Evolutionary conservation across 1,140 invertebrate genomes (phyloP).

Genomic region (Drosophila repletoides): DNA sequence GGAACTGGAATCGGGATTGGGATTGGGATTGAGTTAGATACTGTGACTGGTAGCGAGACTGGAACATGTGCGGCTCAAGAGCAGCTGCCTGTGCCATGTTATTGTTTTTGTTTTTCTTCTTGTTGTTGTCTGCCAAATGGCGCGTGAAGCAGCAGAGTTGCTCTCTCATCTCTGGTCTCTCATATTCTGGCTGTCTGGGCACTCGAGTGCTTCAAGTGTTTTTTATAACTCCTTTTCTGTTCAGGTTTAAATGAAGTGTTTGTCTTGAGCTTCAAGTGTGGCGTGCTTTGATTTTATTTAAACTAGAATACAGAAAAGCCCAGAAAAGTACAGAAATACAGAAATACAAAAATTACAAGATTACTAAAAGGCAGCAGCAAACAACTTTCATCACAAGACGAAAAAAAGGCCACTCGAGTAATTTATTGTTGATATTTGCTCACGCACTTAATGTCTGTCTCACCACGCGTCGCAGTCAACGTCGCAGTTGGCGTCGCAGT

Average conservation of each 20-base stretch:
- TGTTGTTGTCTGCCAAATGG: slow-evolving; percentile 72
- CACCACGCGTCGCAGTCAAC: neutral
- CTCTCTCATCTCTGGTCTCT: slow-evolving; percentile 26
- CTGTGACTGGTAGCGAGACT: slow-evolving; percentile 18
- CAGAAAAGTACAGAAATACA: slow-evolving; percentile 4
- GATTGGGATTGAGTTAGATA: neutral
- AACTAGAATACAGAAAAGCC: slow-evolving; percentile 51
- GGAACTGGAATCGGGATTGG: slow-evolving; percentile 12
- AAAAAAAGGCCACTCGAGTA: slow-evolving; percentile 42
- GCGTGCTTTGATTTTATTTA: slow-evolving; percentile 76
- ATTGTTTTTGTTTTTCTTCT: slow-evolving; percentile 15
- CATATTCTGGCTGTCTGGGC: slow-evolving; percentile 42
- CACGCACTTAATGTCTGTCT: slow-evolving; percentile 55
- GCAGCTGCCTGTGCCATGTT: slow-evolving; percentile 44
- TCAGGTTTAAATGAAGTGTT: slow-evolving; percentile 70
- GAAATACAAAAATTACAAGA: slow-evolving; percentile 13
- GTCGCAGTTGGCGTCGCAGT: slow-evolving; percentile 6
- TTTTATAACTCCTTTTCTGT: slow-evolving; percentile 68
- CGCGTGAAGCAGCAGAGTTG: slow-evolving; percentile 53
- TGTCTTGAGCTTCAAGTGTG: slow-evolving; percentile 75
- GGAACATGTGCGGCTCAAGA: slow-evolving; percentile 72
- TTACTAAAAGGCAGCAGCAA: neutral
- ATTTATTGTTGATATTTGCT: slow-evolving; percentile 70
- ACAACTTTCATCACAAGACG: slow-evolving; percentile 35
- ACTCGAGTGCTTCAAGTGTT: slow-evolving; percentile 65